phyloP scores from a whole-genome alignment of 2,797 vertebrate genomes.

The Aythya fuligula region DNA sequence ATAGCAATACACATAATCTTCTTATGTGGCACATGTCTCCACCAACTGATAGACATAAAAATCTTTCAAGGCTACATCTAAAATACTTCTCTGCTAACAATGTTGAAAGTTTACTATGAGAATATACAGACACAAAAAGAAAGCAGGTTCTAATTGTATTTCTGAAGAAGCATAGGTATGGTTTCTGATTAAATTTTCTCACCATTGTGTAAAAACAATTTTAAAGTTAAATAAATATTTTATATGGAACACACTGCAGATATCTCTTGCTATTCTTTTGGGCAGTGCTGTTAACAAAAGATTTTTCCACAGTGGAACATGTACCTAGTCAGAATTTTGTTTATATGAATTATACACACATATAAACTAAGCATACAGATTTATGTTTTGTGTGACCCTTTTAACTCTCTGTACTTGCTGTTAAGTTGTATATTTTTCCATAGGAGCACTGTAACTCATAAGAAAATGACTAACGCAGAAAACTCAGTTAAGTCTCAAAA shows the following conservation, averaged over 20 bases:
- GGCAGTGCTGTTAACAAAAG: conserved; percentile 60
- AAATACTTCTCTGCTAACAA: neutral
- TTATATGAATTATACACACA: conserved; percentile 76
- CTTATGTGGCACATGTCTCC: neutral
- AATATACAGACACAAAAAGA: neutral
- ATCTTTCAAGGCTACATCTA: neutral
- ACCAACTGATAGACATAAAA: neutral
- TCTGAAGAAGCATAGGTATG: neutral
- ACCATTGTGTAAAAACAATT: conserved; percentile 22
- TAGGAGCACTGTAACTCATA: conserved; percentile 76
- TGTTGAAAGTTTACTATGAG: neutral
- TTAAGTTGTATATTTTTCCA: conserved; percentile 82
- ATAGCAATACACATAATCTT: neutral
- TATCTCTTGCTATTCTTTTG: conserved; percentile 43
- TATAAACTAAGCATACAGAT: conserved; percentile 76
- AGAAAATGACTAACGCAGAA: conserved; percentile 78
- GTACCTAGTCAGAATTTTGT: conserved; percentile 71
- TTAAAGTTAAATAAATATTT: conserved; percentile 12
- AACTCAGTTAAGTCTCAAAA: conserved; percentile 81
- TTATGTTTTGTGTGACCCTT: conserved; percentile 82
- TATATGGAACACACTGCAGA: conserved; percentile 11
- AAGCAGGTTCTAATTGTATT: neutral
- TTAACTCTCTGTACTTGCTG: conserved; percentile 80
- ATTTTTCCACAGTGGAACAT: conserved; percentile 59
- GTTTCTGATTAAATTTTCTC: conserved; percentile 4